A percentile compares a stretch with the other conserved stretches of the same genome.
Conservation (phyloP, 2,797 vertebrate genomes). For the Eulemur rubriventer region DNA sequence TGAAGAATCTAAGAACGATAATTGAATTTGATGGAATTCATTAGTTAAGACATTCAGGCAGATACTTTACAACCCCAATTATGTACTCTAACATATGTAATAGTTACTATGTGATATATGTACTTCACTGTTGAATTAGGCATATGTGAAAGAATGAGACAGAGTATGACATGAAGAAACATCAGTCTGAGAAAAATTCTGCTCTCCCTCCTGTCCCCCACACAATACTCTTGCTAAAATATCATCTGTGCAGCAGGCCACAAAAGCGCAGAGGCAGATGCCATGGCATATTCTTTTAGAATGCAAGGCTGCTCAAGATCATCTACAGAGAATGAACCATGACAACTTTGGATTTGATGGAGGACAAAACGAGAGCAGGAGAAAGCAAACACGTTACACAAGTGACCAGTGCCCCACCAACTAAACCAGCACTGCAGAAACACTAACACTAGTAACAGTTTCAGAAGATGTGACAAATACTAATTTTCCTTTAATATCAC, state of each 20-base stretch:
- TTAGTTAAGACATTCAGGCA: slow-evolving; percentile 74
- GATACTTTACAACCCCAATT: slow-evolving; percentile 64
- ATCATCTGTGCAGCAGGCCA: slow-evolving; percentile 72
- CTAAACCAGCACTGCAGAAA: not conserved
- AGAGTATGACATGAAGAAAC: not conserved
- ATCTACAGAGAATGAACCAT: slow-evolving; percentile 86
- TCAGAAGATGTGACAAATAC: slow-evolving; percentile 21
- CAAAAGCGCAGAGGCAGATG: slow-evolving; percentile 84
- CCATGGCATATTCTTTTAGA: slow-evolving; percentile 84
- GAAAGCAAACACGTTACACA: slow-evolving; percentile 56
- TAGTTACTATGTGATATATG: not conserved
- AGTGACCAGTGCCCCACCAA: not conserved
- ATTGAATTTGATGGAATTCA: slow-evolving; percentile 73
- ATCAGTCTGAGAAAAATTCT: not conserved
- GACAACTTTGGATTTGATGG: slow-evolving; percentile 81
- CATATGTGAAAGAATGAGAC: slow-evolving; percentile 23
- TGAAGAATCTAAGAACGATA: slow-evolving; percentile 61
- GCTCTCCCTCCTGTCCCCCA: not conserved
- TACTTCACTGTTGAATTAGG: not conserved
- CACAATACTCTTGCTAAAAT: slow-evolving; percentile 56
- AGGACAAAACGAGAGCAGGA: slow-evolving; percentile 69
- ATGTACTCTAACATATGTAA: slow-evolving; percentile 34
- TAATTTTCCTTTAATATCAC: not conserved
- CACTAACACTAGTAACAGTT: not conserved
- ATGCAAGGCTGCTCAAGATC: slow-evolving; percentile 85